phyloP scores from a whole-genome alignment of 2,797 vertebrate genomes.

The Huso huso region DNA sequence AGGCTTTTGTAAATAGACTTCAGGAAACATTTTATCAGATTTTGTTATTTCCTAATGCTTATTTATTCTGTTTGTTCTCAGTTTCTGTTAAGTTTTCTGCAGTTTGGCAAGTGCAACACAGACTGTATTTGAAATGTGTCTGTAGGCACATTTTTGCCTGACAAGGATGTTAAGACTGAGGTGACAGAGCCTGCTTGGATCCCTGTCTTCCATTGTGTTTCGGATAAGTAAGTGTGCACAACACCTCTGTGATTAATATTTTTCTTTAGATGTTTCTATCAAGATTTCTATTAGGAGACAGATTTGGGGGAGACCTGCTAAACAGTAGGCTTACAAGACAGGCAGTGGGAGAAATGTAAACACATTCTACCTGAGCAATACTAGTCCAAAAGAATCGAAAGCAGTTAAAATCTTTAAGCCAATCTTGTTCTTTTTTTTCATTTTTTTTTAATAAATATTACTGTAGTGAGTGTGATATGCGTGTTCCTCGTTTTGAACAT shows the following conservation, averaged over 20 bases:
- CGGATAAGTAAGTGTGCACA: constrained; percentile 80
- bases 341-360: constrained; percentile 26
- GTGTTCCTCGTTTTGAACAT: constrained; percentile 36
- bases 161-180: constrained; percentile 77
- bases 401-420: constrained; percentile 63
- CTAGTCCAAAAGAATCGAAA: constrained; percentile 37
- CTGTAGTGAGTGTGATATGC: constrained; percentile 35
- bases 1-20: constrained; percentile 77
- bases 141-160: constrained; percentile 85
- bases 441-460: constrained; percentile 42
- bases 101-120: constrained; percentile 77
- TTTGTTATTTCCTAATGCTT: constrained; percentile 67
- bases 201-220: constrained; percentile 79
- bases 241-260: constrained; percentile 92
- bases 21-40: constrained; percentile 76
- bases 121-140: constrained; percentile 82
- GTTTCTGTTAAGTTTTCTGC: constrained; percentile 82
- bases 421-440: constrained; percentile 37
- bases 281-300: constrained; percentile 82
- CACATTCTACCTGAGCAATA: constrained; percentile 39
- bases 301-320: constrained; percentile 71
- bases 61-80: constrained; percentile 87
- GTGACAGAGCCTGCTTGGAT: constrained; percentile 85
- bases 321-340: constrained; percentile 54
- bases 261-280: constrained; percentile 92